Evolutionary conservation across 1,140 invertebrate genomes (phyloP), one percentile per base, ranked within the genome.

Genomic region (Sminthurinus signatus): DNA sequence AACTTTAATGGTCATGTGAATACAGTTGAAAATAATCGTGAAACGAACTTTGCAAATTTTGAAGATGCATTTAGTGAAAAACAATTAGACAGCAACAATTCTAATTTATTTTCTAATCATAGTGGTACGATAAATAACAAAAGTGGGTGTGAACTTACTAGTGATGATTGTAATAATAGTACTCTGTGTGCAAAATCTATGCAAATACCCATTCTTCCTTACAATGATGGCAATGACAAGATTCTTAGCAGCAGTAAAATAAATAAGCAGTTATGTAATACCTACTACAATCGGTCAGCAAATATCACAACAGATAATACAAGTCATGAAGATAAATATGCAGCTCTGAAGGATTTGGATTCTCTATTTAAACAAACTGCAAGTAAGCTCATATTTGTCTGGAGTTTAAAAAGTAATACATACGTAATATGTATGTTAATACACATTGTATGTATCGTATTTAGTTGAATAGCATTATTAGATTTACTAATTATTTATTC

Each of bases 291-390:
- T 15, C 5, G 15, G 5, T 36, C 32, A 36, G 15, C 32, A 36
- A 36, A 36, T 36, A 8, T 36, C 15, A 15, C 32, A 36, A 36
- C 32, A 36, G 15, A 36, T 15, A 36, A 36, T 36, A 15, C 3
- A 43, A 12, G 62, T 36, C 10, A n/a, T 58, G 86, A 86, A 76
- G 88, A 91, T 76, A 81, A 85, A 69, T 91, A 91, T 75, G 88
- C 88, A 48, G 88, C 88, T 21, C 79, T 91, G 1, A 89, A 89
- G 77, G 88, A 90, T 76, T 79, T 91, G 51, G 88, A 91, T 73
- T 81, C 76, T 28, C 70, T 84, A 60, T 85, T 85, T 80, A 84
- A 84, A 71, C 69, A 70, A 63, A 56, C 31, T 62, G 21, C 28
- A 19, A 64, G 71, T 69, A 62, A 68, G 64, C 51, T 21, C 14